Evolutionary conservation across 2,113 vertebrate species (phyloP), one percentile per base, ranked within the genome.

Genomic region (Anhinga anhinga): DNA sequence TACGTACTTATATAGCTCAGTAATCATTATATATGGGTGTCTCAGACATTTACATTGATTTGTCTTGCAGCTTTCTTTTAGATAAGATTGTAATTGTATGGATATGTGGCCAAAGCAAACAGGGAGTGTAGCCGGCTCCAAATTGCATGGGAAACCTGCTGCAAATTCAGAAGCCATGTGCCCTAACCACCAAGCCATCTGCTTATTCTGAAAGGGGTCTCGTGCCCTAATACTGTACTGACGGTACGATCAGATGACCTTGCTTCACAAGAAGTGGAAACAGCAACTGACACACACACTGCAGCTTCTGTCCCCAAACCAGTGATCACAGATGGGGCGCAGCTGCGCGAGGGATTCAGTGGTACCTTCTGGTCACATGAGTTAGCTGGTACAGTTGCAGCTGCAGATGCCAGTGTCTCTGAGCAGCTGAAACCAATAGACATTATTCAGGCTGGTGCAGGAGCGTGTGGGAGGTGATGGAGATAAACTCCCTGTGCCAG

Each of bases 251-350:
- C 82, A 72, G 78, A 81, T 93, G 95, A 91, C 95, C 93, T 93
- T 94, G 56, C 78, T 91, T 89, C 69, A 72, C 65, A 79, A 38
- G 86, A 42, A 69, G 27, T 74, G 49, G 81, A 44, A 94, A 61
- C 36, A 44, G 66, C 47, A 38, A 32, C 47, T 84, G 84, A 55
- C n/a, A 45, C 38, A 40, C 56, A 63, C 29, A 18, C 52, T 87
- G 87, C 84, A 76, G 89, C 84, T 94, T 89, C 90, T 94, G 87
- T 95, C 74, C 92, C 95, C 96, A 77, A 14, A 36, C 13, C 92
- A 45, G 84, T 3, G 53, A 85, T 77, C 78, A 29, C 96, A 96
- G 92, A 89, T 94, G 90, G 93, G 94, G 84, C 11, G 53, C 95
- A 95, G 95, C 96, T 95, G 96, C 95, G 87, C 25, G 29, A 56